These are phyloP conservation scores for Kryphioiulus occultus DNA, from an alignment of 2,888 invertebrate genomes.

Conservation along the genomic window DNA sequence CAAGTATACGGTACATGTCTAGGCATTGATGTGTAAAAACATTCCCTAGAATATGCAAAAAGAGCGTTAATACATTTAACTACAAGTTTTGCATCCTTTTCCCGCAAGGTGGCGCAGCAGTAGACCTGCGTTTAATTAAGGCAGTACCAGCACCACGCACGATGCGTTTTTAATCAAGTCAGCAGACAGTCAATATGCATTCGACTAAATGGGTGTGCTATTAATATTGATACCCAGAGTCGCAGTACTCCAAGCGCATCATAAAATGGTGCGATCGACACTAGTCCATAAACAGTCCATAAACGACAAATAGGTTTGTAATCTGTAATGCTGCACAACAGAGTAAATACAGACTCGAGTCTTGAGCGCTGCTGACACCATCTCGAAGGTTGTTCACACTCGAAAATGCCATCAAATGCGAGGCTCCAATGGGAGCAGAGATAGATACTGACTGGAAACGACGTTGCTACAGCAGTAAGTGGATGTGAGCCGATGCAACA, in stretches of 20 bases:
- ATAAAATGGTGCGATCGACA: constrained; percentile 39
- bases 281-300: constrained; percentile 45
- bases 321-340: constrained; percentile 44
- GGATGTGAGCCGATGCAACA: constrained; percentile 4
- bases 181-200: constrained; percentile 20
- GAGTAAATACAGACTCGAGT: constrained; percentile 24
- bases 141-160: neutral
- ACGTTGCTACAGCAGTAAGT: neutral
- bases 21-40: too few species aligned
- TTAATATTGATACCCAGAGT: constrained; percentile 35
- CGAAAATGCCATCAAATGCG: neutral
- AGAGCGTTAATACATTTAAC: too few species aligned
- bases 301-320: constrained; percentile 46
- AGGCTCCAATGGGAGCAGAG: neutral
- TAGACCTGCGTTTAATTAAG: neutral
- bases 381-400: constrained; percentile 18
- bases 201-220: constrained; percentile 14
- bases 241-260: constrained; percentile 2
- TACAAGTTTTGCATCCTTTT: too few species aligned
- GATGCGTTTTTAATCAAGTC: constrained; percentile 1
- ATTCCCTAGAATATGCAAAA: too few species aligned
- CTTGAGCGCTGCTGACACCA: neutral
- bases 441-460: neutral
- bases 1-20: too few species aligned
- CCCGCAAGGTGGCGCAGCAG: neutral